Evolutionary conservation across 1,140 invertebrate species (phyloP), one percentile per base, ranked within the genome.

Genomic region (Papilio xuthus): DNA sequence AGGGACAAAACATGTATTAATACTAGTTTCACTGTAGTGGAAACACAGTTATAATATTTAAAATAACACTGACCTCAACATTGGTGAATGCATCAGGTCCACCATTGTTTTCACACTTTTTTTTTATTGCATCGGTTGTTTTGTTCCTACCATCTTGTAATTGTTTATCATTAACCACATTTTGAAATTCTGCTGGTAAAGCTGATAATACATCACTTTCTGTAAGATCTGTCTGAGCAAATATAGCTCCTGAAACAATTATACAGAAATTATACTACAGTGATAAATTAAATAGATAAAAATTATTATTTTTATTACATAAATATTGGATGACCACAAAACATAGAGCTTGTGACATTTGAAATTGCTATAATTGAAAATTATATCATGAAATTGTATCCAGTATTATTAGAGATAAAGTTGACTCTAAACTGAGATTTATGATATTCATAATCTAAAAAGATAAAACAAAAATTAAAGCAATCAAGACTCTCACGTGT

Each of bases 71-170:
- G 81, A 92, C 90, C 84, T 88, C 81, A 77, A 84, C 85, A 60
- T 84, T 84, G 8, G 77, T 74, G 79, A 77, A 92, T 23, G 89
- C 84, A 28, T 87, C 81, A 53, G 85, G 80, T 3, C 88, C 89
- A 28, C 88, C 89, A 82, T 92, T 92, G 18, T 88, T 82, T 28
- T 86, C 84, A 82, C 90, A 92, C 78, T 89, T 88, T 63, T 88
- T 85, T 78, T 88, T 90, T 37, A 92, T 86, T 4, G 78, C 67
- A 74, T 85, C 50, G 20, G 79, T 71, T 8, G 88, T 82, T 75
- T 91, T 87, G 28, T 88, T 89, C 67, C 85, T 81, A 0, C 87
- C 23, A 42, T 82, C 84, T 71, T 88, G 83, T 12, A 90, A 28
- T 70, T 88, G 85, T 13, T 78, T 78, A 10, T 86, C 82, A 82